Percentiles rank a stretch among this genome's conserved stretches.
These are phyloP conservation scores for Cathartes aura DNA, from an alignment of 2,113 vertebrate species.

Conservation along the genomic window DNA sequence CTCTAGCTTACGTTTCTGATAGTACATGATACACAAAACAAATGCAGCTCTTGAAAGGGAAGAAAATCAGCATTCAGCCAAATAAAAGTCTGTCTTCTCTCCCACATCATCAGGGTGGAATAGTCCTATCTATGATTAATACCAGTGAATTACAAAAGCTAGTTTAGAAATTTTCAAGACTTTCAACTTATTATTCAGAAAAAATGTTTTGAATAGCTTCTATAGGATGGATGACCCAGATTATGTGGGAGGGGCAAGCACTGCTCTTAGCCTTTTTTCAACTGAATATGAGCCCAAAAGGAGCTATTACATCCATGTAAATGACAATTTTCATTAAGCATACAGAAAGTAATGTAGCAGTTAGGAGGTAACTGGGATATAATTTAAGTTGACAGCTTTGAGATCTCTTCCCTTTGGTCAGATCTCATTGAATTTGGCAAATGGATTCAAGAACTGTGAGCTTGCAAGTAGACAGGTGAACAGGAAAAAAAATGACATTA, in stretches of 20 bases:
- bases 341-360: background rate
- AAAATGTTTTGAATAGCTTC: background rate
- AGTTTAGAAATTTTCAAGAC: background rate
- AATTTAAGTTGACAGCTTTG: constrained; percentile 51
- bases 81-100: background rate
- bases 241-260: background rate
- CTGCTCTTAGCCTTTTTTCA: background rate
- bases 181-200: background rate
- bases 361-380: background rate
- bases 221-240: background rate
- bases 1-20: background rate
- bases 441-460: background rate
- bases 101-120: background rate
- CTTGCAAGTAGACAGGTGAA: background rate
- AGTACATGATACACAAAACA: background rate
- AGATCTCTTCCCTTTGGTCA: constrained; percentile 22
- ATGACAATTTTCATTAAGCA: constrained; percentile 42
- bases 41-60: background rate
- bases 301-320: constrained; percentile 21
- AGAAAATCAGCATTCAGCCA: background rate
- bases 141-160: background rate
- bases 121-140: background rate
- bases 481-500: background rate
- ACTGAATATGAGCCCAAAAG: background rate
- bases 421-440: constrained; percentile 20